Conservation (phyloP, 2,113 vertebrate species). For the Bubo blakistoni region DNA sequence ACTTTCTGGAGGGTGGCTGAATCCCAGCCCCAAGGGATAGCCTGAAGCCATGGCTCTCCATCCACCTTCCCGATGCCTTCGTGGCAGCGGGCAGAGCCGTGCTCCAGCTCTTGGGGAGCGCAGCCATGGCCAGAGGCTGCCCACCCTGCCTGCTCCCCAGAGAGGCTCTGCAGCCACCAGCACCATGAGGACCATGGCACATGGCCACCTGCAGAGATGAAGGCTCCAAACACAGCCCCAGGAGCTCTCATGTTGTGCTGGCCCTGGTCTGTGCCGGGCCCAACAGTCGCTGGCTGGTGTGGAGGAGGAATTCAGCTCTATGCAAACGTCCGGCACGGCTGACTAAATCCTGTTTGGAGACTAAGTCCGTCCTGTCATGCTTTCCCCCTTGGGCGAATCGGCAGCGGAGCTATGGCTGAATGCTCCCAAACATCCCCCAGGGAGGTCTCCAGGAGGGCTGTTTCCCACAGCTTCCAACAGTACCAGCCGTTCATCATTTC, state of each 20-base stretch:
- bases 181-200: background rate
- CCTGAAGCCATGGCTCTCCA: background rate
- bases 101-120: background rate
- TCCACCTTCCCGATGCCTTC: background rate
- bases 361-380: background rate
- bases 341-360: conserved; percentile 29
- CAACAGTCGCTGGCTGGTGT: background rate
- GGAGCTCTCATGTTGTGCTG: background rate
- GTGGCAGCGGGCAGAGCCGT: background rate
- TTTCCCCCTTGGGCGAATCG: background rate
- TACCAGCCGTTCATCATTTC: background rate
- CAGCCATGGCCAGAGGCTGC: background rate
- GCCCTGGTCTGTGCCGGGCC: background rate
- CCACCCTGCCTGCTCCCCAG: background rate
- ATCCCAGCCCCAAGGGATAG: background rate
- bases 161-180: background rate
- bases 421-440: background rate
- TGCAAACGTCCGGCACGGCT: conserved; percentile 23
- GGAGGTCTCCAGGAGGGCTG: background rate
- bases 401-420: background rate
- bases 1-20: background rate
- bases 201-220: background rate
- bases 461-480: conserved; percentile 51
- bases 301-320: conserved; percentile 9
- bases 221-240: background rate